Base-by-base conservation (phyloP, 2,797 vertebrate species). In the Melanotaenia boesemani region DNA sequence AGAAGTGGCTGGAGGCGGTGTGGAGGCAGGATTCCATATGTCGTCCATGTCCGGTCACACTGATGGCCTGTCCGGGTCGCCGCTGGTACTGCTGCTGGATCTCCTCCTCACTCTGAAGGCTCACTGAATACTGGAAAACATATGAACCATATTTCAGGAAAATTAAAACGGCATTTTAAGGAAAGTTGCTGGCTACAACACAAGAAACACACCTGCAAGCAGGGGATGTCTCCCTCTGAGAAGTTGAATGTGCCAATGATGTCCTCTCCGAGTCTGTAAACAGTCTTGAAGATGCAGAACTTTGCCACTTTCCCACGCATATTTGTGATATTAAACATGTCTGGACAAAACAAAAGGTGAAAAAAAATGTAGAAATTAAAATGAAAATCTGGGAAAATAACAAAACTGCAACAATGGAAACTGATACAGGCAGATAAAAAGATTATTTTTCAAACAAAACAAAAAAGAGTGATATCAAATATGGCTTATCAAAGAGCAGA, bases 11-110 rank as follows among this genome's bases (percentile, higher is more conserved):
- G 89, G 95, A 96, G 1, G 96, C 96, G 0, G 97, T 99, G 91
- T 99, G 98, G 30, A 99, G 94, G 89, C 98, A 99, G 75, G 97
- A 96, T 91, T 99, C 98, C 76, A 97, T 89, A 90, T 99, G 98
- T 2, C 97, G 96, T 0, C 97, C 97, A 0, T 99, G 98, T 5
- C 96, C 95, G 0, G 95, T 96, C 76, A 97, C 96, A 34, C 96
- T 96, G 59, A 94, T 69, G 0, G 94, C 91, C 80, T 97, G 95
- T 1, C 95, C 95, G 0, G 94, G 93, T 5, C 95, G 95, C 20
- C 96, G 95, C 90, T 97, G 97, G 90, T 96, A 98, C 70, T 95
- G 95, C 76, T 96, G 92, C 86, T 96, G 96, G 74, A 99, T 96
- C 77, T 95, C 95, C 83, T 99, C 98, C 87, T 99, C 98, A 0